A percentile compares a stretch with the other conserved stretches of the same genome.
Conservation (phyloP, 2,888 invertebrate genomes). For the Tricholauxania praeusta region DNA sequence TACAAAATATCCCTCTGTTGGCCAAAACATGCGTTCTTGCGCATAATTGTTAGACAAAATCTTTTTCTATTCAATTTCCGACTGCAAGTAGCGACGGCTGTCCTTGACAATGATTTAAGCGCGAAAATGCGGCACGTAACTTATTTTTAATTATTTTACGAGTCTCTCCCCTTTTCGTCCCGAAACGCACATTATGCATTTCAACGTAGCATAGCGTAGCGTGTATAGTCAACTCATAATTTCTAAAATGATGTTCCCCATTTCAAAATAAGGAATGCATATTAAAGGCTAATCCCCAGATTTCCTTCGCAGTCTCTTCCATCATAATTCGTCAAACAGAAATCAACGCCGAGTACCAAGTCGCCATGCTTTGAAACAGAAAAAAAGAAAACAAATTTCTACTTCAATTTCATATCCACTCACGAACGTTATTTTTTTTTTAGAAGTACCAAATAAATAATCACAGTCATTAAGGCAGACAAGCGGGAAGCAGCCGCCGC, state of each 20-base stretch:
- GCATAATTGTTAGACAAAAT: not conserved
- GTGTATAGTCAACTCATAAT: constrained; percentile 29
- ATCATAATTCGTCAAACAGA: constrained; percentile 33
- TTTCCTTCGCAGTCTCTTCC: constrained; percentile 1
- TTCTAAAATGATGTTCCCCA: not conserved
- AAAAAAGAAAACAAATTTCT: constrained; percentile 19
- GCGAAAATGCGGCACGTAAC: constrained; percentile 28
- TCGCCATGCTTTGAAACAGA: constrained; percentile 8
- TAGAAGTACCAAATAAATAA: constrained; percentile 40
- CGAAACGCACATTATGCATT: constrained; percentile 2
- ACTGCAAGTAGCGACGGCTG: constrained; percentile 30
- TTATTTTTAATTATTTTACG: constrained; percentile 19
- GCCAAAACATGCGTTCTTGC: too few species aligned
- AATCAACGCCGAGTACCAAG: constrained; percentile 22
- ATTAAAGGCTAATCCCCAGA: constrained; percentile 23
- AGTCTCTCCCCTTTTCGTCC: too few species aligned
- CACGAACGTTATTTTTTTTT: constrained; percentile 7
- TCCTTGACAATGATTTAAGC: constrained; percentile 50
- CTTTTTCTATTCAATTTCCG: constrained; percentile 18
- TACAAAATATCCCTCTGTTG: too few species aligned
- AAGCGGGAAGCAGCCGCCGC: constrained; percentile 4
- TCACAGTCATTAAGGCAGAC: constrained; percentile 41
- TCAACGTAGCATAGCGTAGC: constrained; percentile 9
- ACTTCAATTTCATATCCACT: constrained; percentile 29
- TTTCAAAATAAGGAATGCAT: not conserved